phyloP scores from a whole-genome alignment of 2,888 invertebrate genomes.

The Caenorhabditis doughertyi region DNA sequence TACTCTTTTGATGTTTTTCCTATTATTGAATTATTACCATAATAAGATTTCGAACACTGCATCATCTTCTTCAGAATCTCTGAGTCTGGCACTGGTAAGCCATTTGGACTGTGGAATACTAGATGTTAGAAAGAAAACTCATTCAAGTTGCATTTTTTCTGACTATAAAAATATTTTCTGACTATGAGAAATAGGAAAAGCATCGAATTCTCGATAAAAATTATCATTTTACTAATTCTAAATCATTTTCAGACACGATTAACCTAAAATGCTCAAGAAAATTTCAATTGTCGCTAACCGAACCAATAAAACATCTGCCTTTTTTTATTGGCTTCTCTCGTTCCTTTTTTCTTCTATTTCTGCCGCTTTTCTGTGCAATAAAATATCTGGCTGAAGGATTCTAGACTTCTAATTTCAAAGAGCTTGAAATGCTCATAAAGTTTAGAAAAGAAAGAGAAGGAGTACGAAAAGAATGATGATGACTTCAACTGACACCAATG shows the following conservation, averaged over 20 bases:
- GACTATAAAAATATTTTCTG: too few species aligned
- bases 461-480: background rate
- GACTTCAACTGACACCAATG: slow-evolving; percentile 17
- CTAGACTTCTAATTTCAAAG: slow-evolving; percentile 11
- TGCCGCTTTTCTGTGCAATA: slow-evolving; percentile 32
- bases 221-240: too few species aligned
- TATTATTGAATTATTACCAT: background rate
- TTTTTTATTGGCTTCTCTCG: background rate
- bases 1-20: slow-evolving; percentile 10
- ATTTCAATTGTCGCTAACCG: slow-evolving; percentile 11
- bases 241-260: slow-evolving; percentile 1
- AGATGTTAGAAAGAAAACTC: too few species aligned
- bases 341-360: too few species aligned
- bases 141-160: too few species aligned
- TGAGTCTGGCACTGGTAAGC: background rate
- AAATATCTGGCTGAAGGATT: slow-evolving; percentile 21
- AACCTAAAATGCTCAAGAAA: background rate
- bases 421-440: slow-evolving; percentile 2
- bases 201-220: background rate
- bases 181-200: too few species aligned
- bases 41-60: background rate
- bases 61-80: background rate
- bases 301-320: slow-evolving; percentile 57
- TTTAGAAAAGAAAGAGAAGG: background rate
- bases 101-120: too few species aligned